Base-by-base conservation (phyloP, 2,888 invertebrate genomes). In the Rhimphoctona megacephalus region DNA sequence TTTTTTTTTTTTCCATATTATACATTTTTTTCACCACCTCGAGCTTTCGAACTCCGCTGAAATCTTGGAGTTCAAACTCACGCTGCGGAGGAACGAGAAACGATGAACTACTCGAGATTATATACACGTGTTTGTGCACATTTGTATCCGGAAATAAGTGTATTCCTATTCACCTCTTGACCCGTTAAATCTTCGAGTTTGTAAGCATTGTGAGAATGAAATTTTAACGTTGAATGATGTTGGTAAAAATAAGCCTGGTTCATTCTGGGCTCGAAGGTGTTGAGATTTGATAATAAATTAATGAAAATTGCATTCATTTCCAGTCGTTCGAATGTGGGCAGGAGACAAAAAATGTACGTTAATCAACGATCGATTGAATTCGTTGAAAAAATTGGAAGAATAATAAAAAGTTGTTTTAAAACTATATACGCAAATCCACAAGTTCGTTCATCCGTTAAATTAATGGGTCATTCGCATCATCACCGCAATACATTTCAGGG, bases 361-460 rank as follows among this genome's bases (percentile, higher is more conserved):
- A 9, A n/a, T 33, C 25, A 17, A n/a, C n/a, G 22, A 77, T 3
- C 36, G 7, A 49, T 52, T 14, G 11, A 17, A 77, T 11, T 25
- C 25, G n/a, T 5, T 22, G 36, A 9, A 39, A 69, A 36, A 25
- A 61, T n/a, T 11, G 66, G 64, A 33, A 79, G 33, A 70, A 74
- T 49, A 61, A 61, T 22, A 73, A 78, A 77, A 57, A 74, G 11
- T 49, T 25, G 6, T 49, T 22, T 22, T n/a, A 19, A 19, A 25
- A 57, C 3, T 46, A 14, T n/a, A 19, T 43, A 11, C 8, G 30
- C 61, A 36, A 67, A 39, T 77, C 67, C 66, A 49, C 36, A 30
- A 2, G 80, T 78, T 80, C 76, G 80, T 77, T 72, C 82, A 77
- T 78, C 80, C 82, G 85, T 82, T 49, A 87, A 85, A 87, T 85